phyloP scores from a whole-genome alignment of 2,888 invertebrate genomes.

The Stenolophus ochropezus region DNA sequence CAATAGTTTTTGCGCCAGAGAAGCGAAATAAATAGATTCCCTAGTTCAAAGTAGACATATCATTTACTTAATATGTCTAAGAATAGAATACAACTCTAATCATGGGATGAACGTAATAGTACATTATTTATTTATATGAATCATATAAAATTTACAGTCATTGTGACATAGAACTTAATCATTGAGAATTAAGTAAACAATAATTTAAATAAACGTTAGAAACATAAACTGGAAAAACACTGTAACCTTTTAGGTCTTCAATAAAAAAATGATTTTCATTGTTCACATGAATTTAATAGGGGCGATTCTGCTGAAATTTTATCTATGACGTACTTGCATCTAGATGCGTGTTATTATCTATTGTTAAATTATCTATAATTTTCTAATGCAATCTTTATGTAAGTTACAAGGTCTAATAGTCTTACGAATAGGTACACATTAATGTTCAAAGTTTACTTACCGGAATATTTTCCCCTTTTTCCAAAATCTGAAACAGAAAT shows the following conservation, averaged over 20 bases:
- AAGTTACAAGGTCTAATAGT: background rate
- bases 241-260: background rate
- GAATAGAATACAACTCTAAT: too few species aligned
- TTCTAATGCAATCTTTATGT: slow-evolving; percentile 33
- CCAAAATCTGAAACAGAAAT: background rate
- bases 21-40: too few species aligned
- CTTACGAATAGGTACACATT: background rate
- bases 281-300: background rate
- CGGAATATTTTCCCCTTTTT: background rate
- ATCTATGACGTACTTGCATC: background rate
- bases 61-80: too few species aligned
- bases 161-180: background rate
- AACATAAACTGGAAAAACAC: background rate
- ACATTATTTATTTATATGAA: background rate
- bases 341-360: slow-evolving; percentile 3
- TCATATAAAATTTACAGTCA: background rate
- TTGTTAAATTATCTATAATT: slow-evolving; percentile 16
- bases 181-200: background rate
- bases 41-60: too few species aligned
- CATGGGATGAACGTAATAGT: background rate
- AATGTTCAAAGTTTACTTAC: slow-evolving; percentile 15
- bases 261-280: background rate
- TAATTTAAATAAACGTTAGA: background rate
- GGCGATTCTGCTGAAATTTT: background rate
- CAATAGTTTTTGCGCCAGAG: too few species aligned